Conservation (phyloP, 2,797 vertebrate species). For the Myripristis jacobus region DNA sequence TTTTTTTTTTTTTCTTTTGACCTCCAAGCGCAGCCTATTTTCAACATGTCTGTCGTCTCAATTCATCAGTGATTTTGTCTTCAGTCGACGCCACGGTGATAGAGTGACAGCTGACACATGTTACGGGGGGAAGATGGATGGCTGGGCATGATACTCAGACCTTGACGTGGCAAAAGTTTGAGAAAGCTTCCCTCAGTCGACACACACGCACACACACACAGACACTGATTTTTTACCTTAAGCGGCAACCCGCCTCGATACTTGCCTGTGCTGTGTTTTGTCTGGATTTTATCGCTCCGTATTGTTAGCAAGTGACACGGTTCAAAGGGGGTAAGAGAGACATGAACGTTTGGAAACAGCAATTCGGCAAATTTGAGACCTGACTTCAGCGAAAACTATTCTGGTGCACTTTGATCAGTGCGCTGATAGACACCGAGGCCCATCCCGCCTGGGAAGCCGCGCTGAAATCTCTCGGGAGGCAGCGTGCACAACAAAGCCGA, state of each 20-base stretch:
- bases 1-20: too few relatives aligned
- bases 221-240: slow-evolving; percentile 21
- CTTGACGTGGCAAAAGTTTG: slow-evolving; percentile 37
- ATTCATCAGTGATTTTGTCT: slow-evolving; percentile 36
- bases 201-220: slow-evolving; percentile 17
- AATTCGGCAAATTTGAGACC: slow-evolving; percentile 57
- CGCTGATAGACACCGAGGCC: slow-evolving; percentile 42
- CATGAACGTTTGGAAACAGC: slow-evolving; percentile 27
- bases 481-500: slow-evolving; percentile 12
- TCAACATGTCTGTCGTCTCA: slow-evolving; percentile 8
- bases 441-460: slow-evolving; percentile 41
- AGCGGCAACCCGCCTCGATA: slow-evolving; percentile 13
- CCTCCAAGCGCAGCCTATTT: slow-evolving; percentile 17
- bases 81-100: slow-evolving; percentile 36
- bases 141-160: slow-evolving; percentile 21
- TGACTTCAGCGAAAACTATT: slow-evolving; percentile 55
- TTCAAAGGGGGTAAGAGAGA: slow-evolving; percentile 24
- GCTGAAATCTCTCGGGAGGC: slow-evolving; percentile 18
- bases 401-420: slow-evolving; percentile 64
- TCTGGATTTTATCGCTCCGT: slow-evolving; percentile 30
- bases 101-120: slow-evolving; percentile 58
- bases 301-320: slow-evolving; percentile 58
- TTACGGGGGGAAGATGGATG: slow-evolving; percentile 36
- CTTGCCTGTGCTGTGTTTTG: slow-evolving; percentile 35
- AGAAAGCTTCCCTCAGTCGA: background rate